phyloP scores from a whole-genome alignment of 2,888 invertebrate species.

The Caprella mutica region DNA sequence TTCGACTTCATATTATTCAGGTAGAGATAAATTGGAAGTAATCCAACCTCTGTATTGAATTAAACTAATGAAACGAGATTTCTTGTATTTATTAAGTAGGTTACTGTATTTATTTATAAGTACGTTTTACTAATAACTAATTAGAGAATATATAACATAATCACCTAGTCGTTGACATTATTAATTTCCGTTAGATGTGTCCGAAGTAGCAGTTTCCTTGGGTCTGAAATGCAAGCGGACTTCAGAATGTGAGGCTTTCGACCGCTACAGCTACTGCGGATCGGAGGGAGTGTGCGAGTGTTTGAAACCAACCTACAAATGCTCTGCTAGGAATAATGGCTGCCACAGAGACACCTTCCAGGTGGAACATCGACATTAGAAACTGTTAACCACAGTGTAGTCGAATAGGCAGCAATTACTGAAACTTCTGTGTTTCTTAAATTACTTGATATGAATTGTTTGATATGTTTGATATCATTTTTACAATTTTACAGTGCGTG shows the following conservation, averaged over 20 bases:
- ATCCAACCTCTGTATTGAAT: too few relatives aligned
- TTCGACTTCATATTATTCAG: too few relatives aligned
- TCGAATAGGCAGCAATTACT: too few relatives aligned
- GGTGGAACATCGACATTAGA: too few relatives aligned
- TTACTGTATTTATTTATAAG: constrained; percentile 2
- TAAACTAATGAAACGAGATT: too few relatives aligned
- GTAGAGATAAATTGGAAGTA: too few relatives aligned
- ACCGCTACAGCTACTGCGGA: constrained; percentile 61
- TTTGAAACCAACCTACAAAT: constrained; percentile 43
- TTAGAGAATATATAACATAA: neutral
- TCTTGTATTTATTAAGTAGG: too few relatives aligned
- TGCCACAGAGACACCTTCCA: constrained; percentile 77
- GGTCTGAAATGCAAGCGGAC: constrained; percentile 64
- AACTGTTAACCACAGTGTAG: too few relatives aligned
- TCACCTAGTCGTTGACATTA: neutral
- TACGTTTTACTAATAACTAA: neutral
- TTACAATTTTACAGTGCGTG: constrained; percentile 65
- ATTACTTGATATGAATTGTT: too few relatives aligned
- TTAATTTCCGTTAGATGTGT: neutral
- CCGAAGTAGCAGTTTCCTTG: constrained; percentile 49
- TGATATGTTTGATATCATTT: too few relatives aligned
- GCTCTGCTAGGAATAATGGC: constrained; percentile 61
- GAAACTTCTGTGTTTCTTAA: too few relatives aligned
- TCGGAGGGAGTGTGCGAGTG: constrained; percentile 72
- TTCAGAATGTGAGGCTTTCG: constrained; percentile 66